phyloP scores from a whole-genome alignment of 2,888 invertebrate species.

The Melanargia galathea region DNA sequence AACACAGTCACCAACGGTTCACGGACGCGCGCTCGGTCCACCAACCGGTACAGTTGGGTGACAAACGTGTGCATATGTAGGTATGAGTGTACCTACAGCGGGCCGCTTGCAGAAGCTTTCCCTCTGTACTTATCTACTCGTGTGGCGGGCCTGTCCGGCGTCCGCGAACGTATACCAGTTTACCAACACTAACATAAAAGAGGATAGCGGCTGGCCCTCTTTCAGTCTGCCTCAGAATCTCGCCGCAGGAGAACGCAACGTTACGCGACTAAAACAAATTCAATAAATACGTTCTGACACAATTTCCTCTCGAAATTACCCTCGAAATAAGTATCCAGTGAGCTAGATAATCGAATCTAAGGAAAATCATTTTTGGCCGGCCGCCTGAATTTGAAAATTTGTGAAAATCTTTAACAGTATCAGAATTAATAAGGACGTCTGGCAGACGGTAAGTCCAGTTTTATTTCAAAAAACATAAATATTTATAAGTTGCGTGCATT shows the following conservation, averaged over 20 bases:
- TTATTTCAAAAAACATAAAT: conserved; percentile 27
- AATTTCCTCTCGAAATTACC: not conserved
- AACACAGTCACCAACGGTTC: no score
- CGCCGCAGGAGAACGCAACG: conserved; percentile 45
- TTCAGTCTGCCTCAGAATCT: conserved; percentile 64
- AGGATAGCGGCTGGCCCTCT: conserved; percentile 71
- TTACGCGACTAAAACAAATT: conserved; percentile 19
- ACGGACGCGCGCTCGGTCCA: no score
- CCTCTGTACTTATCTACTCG: no score
- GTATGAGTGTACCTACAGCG: no score
- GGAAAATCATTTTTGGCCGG: not conserved
- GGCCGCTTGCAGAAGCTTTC: no score
- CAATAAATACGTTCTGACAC: conserved; percentile 5
- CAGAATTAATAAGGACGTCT: conserved; percentile 30
- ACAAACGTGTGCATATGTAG: no score
- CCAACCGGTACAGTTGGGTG: no score
- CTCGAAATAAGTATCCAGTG: conserved; percentile 10
- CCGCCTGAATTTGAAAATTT: conserved; percentile 11
- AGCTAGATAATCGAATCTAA: not conserved
- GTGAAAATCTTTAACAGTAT: not conserved
- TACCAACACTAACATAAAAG: conserved; percentile 74
- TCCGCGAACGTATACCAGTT: conserved; percentile 64
- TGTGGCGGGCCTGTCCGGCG: no score
- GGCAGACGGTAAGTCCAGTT: conserved; percentile 37
- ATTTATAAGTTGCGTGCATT: conserved; percentile 21